Evolutionary conservation across 2,113 vertebrate genomes (phyloP).

Genomic region (Hypocryptadius cinnamomeus): DNA sequence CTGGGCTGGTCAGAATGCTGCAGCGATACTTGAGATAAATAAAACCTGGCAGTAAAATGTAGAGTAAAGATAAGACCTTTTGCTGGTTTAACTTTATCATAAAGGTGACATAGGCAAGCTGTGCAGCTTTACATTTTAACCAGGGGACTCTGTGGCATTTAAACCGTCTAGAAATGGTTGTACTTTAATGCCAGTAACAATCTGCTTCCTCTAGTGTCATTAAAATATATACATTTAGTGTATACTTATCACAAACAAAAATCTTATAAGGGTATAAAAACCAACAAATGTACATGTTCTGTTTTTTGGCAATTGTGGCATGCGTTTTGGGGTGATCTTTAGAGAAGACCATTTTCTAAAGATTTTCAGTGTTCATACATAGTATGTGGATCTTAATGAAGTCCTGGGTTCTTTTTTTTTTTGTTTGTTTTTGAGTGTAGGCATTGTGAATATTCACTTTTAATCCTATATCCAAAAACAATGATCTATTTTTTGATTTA

Average conservation of each 20-base stretch:
- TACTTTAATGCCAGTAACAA: conserved; percentile 97
- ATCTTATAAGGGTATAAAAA: conserved; percentile 73
- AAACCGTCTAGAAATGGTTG: conserved; percentile 94
- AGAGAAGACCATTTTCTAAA: conserved; percentile 69
- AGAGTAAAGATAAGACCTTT: conserved; percentile 78
- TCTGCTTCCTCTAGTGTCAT: conserved; percentile 86
- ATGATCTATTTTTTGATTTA: conserved; percentile 61
- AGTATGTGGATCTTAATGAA: conserved; percentile 72
- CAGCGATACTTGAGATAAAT: conserved; percentile 92
- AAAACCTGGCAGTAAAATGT: conserved; percentile 84
- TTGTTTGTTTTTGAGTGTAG: conserved; percentile 67
- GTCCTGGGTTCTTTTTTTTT: conserved; percentile 55
- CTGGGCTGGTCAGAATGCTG: conserved; percentile 97
- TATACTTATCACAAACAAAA: conserved; percentile 80
- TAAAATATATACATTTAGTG: conserved; percentile 84
- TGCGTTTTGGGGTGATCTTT: conserved; percentile 73
- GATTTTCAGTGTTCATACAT: conserved; percentile 76
- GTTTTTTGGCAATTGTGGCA: conserved; percentile 74
- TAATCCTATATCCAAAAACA: conserved; percentile 72
- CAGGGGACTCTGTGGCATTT: conserved; percentile 99
- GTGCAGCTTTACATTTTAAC: conserved; percentile 98
- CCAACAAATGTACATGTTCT: conserved; percentile 75
- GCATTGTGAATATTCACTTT: conserved; percentile 75
- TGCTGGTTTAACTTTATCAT: conserved; percentile 77
- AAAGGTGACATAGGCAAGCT: conserved; percentile 91